Conservation (phyloP, 2,113 vertebrate species). For the Sprattus sprattus region DNA sequence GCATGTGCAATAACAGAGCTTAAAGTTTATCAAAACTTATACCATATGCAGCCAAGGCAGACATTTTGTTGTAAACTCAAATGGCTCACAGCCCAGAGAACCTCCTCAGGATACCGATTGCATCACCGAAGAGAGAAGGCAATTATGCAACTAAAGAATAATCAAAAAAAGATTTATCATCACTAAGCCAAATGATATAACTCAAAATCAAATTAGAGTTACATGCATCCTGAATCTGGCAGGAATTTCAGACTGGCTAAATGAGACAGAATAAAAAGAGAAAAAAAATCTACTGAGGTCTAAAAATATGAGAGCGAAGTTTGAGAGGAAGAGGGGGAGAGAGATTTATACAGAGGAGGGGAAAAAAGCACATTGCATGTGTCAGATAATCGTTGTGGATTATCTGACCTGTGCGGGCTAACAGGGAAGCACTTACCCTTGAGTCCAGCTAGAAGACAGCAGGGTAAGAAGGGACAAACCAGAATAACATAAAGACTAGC, state of each 20-base stretch:
- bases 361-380: conserved; percentile 94
- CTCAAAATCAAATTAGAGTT: conserved; percentile 63
- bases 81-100: neutral
- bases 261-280: conserved; percentile 77
- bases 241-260: conserved; percentile 84
- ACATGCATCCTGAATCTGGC: conserved; percentile 96
- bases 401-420: conserved; percentile 99
- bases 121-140: conserved; percentile 87
- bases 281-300: conserved; percentile 87
- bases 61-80: neutral
- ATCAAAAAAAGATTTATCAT: conserved; percentile 59
- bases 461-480: conserved; percentile 99
- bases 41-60: neutral
- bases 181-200: conserved; percentile 64
- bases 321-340: conserved; percentile 70
- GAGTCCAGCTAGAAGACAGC: conserved; percentile 99
- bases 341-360: conserved; percentile 69
- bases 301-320: conserved; percentile 93
- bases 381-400: conserved; percentile 99
- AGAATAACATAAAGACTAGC: conserved; percentile 99
- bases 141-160: conserved; percentile 91
- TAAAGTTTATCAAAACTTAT: neutral
- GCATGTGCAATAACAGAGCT: neutral
- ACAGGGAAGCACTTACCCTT: conserved; percentile 99
- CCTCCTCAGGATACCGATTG: neutral